Conservation (phyloP, 2,797 vertebrate species). For the Trematocara caparti region DNA sequence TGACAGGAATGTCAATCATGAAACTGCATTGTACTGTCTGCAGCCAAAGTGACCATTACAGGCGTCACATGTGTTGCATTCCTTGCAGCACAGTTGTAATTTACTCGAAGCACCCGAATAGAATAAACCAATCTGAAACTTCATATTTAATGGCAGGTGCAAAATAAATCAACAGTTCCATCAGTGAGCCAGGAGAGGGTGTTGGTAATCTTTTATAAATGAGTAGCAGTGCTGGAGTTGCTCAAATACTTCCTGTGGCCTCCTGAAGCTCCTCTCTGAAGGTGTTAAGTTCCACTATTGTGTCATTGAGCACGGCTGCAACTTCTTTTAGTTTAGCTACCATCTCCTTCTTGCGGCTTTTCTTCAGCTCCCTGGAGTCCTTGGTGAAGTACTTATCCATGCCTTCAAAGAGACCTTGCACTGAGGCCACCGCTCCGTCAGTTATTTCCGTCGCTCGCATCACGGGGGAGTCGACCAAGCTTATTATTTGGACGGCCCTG, state of each 20-base stretch:
- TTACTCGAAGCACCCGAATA: neutral
- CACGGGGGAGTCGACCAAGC: conserved; percentile 54
- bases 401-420: conserved; percentile 63
- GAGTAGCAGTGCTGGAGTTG: neutral
- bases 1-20: neutral
- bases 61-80: neutral
- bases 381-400: conserved; percentile 76
- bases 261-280: conserved; percentile 74
- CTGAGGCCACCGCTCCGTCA: neutral
- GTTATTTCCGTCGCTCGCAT: conserved; percentile 46
- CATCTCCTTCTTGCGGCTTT: conserved; percentile 67
- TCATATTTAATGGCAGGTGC: neutral
- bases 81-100: neutral
- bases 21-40: neutral
- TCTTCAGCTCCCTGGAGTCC: conserved; percentile 71
- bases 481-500: conserved; percentile 71
- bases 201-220: neutral
- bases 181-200: conserved; percentile 14
- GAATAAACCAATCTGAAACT: neutral
- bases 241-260: conserved; percentile 55
- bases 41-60: neutral
- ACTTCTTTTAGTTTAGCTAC: conserved; percentile 60
- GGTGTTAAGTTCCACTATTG: conserved; percentile 61
- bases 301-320: conserved; percentile 61
- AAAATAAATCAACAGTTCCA: neutral